These are phyloP conservation scores for Gnathonemus echidnorhynchus DNA, from an alignment of 2,113 vertebrate species.

Conservation along the genomic window DNA sequence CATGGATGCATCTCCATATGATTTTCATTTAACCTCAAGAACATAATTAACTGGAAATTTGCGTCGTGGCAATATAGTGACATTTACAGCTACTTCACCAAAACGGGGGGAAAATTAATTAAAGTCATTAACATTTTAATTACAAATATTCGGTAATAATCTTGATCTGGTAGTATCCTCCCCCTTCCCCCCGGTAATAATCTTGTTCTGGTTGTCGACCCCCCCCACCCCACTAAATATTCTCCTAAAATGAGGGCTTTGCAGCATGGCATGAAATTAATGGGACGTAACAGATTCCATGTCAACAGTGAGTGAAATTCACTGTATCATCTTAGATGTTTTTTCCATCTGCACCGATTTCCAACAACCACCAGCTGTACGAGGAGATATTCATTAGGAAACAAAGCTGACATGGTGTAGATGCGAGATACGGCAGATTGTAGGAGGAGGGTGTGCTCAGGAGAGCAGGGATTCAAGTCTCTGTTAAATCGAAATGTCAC, in stretches of 20 bases:
- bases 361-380: neutral
- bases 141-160: conserved; percentile 6
- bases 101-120: neutral
- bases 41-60: neutral
- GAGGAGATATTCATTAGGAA: neutral
- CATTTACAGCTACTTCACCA: neutral
- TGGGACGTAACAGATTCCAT: conserved; percentile 44
- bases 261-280: conserved; percentile 31
- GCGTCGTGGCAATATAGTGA: neutral
- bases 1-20: neutral
- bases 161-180: neutral
- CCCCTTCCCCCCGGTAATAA: neutral
- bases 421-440: neutral
- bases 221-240: neutral
- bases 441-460: neutral
- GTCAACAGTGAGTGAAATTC: neutral
- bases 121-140: conserved; percentile 8
- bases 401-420: neutral
- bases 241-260: neutral
- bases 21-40: neutral
- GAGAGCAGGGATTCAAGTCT: neutral
- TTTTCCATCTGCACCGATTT: neutral
- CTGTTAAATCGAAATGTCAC: neutral
- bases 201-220: neutral
- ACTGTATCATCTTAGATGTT: neutral